phyloP scores from a whole-genome alignment of 1,140 invertebrate species.

The Zeugodacus cucurbitae region DNA sequence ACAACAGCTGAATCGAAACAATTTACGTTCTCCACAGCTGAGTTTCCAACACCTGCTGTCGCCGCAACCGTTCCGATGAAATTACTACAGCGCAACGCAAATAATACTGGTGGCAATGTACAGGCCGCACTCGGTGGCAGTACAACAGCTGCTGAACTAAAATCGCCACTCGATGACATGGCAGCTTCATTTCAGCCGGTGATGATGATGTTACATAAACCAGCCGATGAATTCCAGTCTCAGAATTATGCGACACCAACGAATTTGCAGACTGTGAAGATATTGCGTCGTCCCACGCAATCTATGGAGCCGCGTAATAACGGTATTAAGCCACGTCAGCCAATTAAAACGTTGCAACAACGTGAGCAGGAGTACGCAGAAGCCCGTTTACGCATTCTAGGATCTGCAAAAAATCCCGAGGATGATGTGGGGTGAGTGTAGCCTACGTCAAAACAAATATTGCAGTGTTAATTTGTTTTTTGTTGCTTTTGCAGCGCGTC shows the following conservation, averaged over 20 bases:
- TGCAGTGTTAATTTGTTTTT: background rate
- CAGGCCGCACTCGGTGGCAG: constrained; percentile 15
- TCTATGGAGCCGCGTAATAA: constrained; percentile 69
- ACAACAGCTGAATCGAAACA: background rate
- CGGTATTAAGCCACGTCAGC: constrained; percentile 71
- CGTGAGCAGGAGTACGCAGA: constrained; percentile 89
- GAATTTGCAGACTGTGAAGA: constrained; percentile 81
- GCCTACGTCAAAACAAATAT: background rate
- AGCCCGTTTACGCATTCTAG: constrained; percentile 83
- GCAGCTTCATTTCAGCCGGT: constrained; percentile 50
- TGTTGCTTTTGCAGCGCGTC: background rate
- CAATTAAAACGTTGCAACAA: constrained; percentile 86
- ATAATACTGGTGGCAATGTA: background rate
- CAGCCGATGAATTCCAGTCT: constrained; percentile 68
- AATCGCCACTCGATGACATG: constrained; percentile 62
- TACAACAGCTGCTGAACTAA: constrained; percentile 40
- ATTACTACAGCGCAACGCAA: constrained; percentile 35
- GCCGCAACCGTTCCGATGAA: constrained; percentile 39
- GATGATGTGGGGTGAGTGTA: constrained; percentile 75
- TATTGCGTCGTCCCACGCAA: constrained; percentile 79
- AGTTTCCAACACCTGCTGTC: constrained; percentile 5
- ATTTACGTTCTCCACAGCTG: constrained; percentile 1
- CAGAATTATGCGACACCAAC: constrained; percentile 69
- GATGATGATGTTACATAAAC: constrained; percentile 61
- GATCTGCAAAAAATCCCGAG: constrained; percentile 81